These are phyloP conservation scores for Sandelia bainsii DNA, from an alignment of 2,797 vertebrate species.

Conservation along the genomic window DNA sequence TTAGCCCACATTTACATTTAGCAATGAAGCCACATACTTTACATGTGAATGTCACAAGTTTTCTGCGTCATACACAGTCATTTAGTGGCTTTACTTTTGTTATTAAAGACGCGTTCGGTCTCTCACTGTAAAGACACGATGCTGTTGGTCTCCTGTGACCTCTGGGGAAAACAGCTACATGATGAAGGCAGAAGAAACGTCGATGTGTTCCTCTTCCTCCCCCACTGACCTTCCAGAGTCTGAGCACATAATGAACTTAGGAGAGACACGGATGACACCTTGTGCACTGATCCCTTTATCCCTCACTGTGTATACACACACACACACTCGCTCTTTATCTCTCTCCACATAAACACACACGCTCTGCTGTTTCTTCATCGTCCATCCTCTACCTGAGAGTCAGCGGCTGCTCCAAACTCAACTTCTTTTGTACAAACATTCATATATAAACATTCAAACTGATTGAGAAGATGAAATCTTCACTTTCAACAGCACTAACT, in stretches of 20 bases:
- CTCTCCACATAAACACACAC: background rate
- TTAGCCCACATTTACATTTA: slow-evolving; percentile 30
- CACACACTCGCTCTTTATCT: background rate
- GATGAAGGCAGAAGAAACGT: slow-evolving; percentile 22
- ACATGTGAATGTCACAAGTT: slow-evolving; percentile 38
- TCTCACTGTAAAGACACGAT: background rate
- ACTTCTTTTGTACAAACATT: background rate
- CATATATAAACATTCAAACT: background rate
- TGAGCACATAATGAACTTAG: slow-evolving; percentile 83
- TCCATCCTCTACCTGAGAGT: background rate
- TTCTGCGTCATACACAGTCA: background rate
- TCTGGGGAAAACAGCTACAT: background rate
- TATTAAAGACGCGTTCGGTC: background rate
- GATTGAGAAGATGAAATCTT: no score
- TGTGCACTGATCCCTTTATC: slow-evolving; percentile 70
- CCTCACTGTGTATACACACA: slow-evolving; percentile 53
- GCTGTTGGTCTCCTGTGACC: background rate
- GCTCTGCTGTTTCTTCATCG: background rate
- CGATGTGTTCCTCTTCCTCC: slow-evolving; percentile 35
- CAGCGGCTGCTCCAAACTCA: slow-evolving; percentile 1
- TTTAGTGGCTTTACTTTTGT: background rate
- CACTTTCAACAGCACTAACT: no score
- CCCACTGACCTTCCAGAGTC: slow-evolving; percentile 53
- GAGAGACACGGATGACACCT: slow-evolving; percentile 72
- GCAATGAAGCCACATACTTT: slow-evolving; percentile 8